phyloP scores from a whole-genome alignment of 1,140 invertebrate species.

The Periplaneta americana region DNA sequence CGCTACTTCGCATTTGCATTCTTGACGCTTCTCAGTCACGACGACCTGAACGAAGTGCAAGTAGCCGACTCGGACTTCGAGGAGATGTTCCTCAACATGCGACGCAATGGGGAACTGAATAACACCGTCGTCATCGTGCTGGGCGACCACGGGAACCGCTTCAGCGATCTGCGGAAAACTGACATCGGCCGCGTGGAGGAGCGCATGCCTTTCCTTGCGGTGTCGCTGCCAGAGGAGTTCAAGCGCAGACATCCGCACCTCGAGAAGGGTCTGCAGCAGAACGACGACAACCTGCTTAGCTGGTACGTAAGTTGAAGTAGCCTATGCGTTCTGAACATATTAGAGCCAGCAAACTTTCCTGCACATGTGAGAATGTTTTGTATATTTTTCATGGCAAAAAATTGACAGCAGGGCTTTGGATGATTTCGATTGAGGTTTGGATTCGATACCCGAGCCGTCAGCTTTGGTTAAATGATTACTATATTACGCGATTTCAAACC shows the following conservation, averaged over 20 bases:
- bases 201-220: conserved; percentile 47
- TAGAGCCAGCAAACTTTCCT: no score
- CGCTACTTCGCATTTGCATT: conserved; percentile 47
- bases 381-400: no score
- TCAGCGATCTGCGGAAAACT: conserved; percentile 44
- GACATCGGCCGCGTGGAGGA: conserved; percentile 51
- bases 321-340: no score
- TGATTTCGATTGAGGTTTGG: no score
- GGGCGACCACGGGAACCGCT: conserved; percentile 49
- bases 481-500: no score
- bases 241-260: conserved; percentile 33
- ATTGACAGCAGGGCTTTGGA: no score
- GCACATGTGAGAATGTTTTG: no score
- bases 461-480: no score
- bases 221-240: conserved; percentile 44
- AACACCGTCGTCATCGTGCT: conserved; percentile 44
- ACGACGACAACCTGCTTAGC: conserved; percentile 37
- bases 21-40: conserved; percentile 47
- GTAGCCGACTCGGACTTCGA: conserved; percentile 41
- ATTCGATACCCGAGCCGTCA: no score
- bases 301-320: conserved; percentile 40
- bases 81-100: conserved; percentile 34
- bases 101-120: conserved; percentile 35
- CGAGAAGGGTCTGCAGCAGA: conserved; percentile 35
- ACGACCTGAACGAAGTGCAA: conserved; percentile 39